phyloP scores from a whole-genome alignment of 2,797 vertebrate genomes.

The Notoglanidium macrostoma region DNA sequence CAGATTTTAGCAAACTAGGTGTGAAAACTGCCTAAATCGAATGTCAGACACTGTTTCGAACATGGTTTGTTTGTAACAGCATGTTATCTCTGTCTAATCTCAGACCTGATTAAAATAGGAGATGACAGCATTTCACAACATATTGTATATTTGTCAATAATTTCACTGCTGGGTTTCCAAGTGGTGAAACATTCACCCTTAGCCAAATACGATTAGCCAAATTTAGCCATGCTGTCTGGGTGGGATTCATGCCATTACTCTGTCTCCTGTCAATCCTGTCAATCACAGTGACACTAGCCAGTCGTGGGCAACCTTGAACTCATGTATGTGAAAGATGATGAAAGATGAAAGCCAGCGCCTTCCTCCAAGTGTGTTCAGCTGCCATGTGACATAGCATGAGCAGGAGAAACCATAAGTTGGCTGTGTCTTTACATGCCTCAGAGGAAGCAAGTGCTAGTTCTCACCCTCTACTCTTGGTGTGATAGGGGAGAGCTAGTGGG shows the following conservation, averaged over 20 bases:
- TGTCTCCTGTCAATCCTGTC: background rate
- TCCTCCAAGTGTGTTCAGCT: background rate
- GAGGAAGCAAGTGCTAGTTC: background rate
- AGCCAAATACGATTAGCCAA: background rate
- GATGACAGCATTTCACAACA: background rate
- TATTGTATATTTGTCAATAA: background rate
- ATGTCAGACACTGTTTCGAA: background rate
- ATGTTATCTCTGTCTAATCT: background rate
- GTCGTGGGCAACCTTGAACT: background rate
- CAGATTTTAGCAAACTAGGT: background rate
- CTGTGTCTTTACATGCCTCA: background rate
- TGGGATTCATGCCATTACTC: background rate
- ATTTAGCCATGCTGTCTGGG: background rate
- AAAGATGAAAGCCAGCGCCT: no score
- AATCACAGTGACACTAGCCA: background rate
- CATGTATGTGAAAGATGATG: background rate
- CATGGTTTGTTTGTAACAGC: background rate
- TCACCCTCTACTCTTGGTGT: background rate
- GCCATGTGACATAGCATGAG: background rate
- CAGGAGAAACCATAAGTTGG: background rate
- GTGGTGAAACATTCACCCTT: background rate
- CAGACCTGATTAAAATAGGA: background rate
- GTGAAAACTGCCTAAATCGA: background rate
- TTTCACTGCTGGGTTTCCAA: background rate
- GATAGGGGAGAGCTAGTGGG: background rate